Conservation (phyloP, 2,113 vertebrate genomes). For the Taxidea taxus region DNA sequence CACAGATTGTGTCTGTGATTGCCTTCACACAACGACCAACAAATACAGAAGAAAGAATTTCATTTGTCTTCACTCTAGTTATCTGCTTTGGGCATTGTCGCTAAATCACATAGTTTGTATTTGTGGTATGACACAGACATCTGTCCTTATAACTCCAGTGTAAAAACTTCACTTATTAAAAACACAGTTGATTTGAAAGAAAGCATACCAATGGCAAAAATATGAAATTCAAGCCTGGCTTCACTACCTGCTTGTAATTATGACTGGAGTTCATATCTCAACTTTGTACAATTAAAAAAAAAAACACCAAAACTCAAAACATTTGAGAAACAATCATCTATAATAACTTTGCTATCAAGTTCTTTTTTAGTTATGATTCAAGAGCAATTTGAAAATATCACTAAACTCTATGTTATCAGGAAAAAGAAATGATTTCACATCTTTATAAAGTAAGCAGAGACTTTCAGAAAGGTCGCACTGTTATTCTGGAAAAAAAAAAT, state of each 20-base stretch:
- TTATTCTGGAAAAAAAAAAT: background rate
- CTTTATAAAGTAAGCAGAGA: background rate
- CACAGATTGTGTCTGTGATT: background rate
- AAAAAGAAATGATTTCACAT: constrained; percentile 26
- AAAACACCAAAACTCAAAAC: constrained; percentile 40
- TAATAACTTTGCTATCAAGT: constrained; percentile 36
- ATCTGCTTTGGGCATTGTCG: background rate
- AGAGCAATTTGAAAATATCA: constrained; percentile 44
- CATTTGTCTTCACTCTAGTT: background rate
- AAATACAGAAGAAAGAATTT: background rate
- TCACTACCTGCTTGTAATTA: constrained; percentile 55
- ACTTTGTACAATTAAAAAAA: constrained; percentile 33
- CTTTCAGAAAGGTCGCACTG: constrained; percentile 2
- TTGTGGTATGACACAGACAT: background rate
- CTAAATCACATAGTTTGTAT: background rate
- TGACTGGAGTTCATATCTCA: background rate
- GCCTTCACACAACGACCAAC: background rate
- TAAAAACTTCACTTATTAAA: constrained; percentile 48
- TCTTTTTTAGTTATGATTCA: constrained; percentile 27
- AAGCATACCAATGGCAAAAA: constrained; percentile 26
- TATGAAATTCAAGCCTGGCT: constrained; percentile 7
- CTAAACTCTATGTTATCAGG: background rate
- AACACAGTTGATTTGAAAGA: constrained; percentile 42
- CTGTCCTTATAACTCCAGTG: background rate
- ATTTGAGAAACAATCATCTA: constrained; percentile 34